These are phyloP conservation scores for Podilymbus podiceps DNA, from an alignment of 2,113 vertebrate species.

Conservation along the genomic window DNA sequence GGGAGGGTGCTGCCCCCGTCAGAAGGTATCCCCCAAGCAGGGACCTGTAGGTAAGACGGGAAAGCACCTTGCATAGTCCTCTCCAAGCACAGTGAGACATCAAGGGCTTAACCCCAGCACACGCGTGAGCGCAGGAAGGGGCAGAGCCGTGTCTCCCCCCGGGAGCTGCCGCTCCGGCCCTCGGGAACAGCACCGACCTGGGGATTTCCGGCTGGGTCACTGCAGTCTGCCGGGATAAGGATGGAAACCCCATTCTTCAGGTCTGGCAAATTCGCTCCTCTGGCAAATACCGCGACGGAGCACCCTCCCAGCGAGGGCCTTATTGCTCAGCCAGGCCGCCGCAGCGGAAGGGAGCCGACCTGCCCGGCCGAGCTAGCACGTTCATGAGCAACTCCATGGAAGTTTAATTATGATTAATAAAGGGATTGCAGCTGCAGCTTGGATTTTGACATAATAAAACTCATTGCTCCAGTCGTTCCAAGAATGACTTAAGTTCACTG, in stretches of 20 bases:
- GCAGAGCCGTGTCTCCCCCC: rapidly evolving
- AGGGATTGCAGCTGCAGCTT: conserved; percentile 5
- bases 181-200: rapidly evolving
- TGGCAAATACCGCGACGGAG: rapidly evolving
- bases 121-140: rapidly evolving
- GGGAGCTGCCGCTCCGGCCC: rapidly evolving
- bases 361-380: neutral
- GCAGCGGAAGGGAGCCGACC: neutral
- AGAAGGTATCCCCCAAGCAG: too few species aligned
- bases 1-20: neutral
- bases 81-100: rapidly evolving
- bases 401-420: neutral
- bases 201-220: neutral
- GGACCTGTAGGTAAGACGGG: rapidly evolving
- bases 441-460: neutral
- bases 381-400: neutral
- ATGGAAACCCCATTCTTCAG: rapidly evolving
- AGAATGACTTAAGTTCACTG: neutral
- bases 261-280: rapidly evolving
- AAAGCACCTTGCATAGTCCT: rapidly evolving
- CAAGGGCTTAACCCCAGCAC: rapidly evolving
- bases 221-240: neutral
- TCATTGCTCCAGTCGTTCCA: neutral
- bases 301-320: neutral
- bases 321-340: neutral